phyloP scores from a whole-genome alignment of 2,888 invertebrate genomes.

The Cephus pygmeus region DNA sequence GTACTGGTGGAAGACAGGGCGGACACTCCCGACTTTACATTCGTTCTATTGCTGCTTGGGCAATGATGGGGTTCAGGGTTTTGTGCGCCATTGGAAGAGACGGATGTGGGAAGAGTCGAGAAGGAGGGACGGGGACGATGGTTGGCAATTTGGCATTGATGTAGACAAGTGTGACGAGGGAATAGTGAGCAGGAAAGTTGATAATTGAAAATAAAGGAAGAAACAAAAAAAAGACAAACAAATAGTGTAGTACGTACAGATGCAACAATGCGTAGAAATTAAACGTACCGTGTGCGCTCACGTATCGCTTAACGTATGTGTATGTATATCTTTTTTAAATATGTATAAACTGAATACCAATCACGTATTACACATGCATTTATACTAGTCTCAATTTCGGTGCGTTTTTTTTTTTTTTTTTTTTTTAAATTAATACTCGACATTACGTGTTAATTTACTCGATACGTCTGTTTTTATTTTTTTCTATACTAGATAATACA shows the following conservation, averaged over 20 bases:
- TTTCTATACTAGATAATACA: neutral
- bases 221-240: constrained; percentile 62
- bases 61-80: constrained; percentile 46
- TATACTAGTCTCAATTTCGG: neutral
- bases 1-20: constrained; percentile 89
- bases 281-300: constrained; percentile 33
- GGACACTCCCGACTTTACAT: constrained; percentile 89
- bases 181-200: constrained; percentile 53
- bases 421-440: neutral
- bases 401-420: neutral
- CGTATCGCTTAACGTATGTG: constrained; percentile 25
- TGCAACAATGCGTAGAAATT: constrained; percentile 47
- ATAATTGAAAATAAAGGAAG: constrained; percentile 63
- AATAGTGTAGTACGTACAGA: constrained; percentile 65
- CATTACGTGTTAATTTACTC: neutral
- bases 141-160: constrained; percentile 40
- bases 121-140: constrained; percentile 23
- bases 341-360: neutral
- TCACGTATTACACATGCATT: constrained; percentile 16
- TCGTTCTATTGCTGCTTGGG: constrained; percentile 82
- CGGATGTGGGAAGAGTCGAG: constrained; percentile 9
- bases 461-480: neutral
- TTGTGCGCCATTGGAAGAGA: constrained; percentile 28
- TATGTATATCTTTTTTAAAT: constrained; percentile 13
- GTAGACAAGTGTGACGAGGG: constrained; percentile 30